Conservation (phyloP, 1,140 invertebrate genomes). For the Macrocentrus cingulum region DNA sequence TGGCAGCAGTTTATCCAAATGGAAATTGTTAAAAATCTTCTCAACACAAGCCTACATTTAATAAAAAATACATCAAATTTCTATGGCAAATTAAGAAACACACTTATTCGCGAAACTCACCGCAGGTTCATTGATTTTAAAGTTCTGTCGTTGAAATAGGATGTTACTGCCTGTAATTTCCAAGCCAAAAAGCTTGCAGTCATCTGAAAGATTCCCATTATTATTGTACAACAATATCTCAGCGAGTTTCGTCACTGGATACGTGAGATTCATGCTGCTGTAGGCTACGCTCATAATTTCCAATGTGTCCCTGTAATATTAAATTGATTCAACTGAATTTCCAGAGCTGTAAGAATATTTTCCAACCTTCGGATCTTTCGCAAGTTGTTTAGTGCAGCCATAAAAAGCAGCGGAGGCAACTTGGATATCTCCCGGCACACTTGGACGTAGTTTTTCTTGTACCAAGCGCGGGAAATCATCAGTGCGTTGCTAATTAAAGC, state of each 20-base stretch:
- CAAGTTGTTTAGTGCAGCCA: constrained; percentile 55
- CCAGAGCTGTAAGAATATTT: no score
- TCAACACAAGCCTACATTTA: constrained; percentile 41
- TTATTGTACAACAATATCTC: constrained; percentile 45
- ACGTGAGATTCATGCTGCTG: constrained; percentile 58
- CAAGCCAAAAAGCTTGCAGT: constrained; percentile 42
- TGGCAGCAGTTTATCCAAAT: constrained; percentile 38
- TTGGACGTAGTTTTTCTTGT: constrained; percentile 59
- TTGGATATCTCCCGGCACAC: constrained; percentile 51
- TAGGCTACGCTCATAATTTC: constrained; percentile 61
- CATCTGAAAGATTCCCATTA: constrained; percentile 34
- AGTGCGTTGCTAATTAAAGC: constrained; percentile 40
- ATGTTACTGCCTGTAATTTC: constrained; percentile 36
- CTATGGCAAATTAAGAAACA: constrained; percentile 11
- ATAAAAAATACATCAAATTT: constrained; percentile 15
- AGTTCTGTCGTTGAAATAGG: constrained; percentile 42
- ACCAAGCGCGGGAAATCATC: constrained; percentile 58
- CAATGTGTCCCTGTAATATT: constrained; percentile 56
- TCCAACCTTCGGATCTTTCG: constrained; percentile 56
- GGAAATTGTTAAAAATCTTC: constrained; percentile 32
- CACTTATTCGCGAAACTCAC: no score
- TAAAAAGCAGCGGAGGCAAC: constrained; percentile 57
- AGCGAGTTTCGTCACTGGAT: constrained; percentile 49
- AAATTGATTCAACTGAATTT: no score
- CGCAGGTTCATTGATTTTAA: constrained; percentile 32